Base-by-base conservation (phyloP, 2,888 invertebrate species). In the Protophormia terraenovae region DNA sequence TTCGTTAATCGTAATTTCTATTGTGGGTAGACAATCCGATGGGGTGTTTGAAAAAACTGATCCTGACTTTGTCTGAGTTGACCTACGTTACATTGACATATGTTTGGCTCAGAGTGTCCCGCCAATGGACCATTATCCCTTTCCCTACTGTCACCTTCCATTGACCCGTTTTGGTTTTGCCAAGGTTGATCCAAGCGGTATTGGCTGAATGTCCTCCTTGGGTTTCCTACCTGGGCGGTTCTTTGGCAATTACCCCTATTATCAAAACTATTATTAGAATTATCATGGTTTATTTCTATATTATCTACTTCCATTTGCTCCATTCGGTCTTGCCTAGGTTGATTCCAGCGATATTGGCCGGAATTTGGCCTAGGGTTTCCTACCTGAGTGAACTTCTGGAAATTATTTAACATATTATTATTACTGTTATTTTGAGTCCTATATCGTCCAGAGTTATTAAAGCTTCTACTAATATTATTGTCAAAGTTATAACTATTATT, bases 341-440 rank as follows among this genome's bases (percentile, higher is more conserved):
- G 75, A 58, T 66, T 73, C 47, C 29, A 41, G 19, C 75, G 67
- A 62, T 58, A 19, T 81, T 75, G 81, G 35, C 29, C 12, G 35
- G 35, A 75, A 75, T 47, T 67, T 67, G 55, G 66, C 50, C 67
- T 50, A 76, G 62, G 58, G 82, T 82, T 27, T 69, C 45, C 76
- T 76, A 29, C 24, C 69, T 76, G 62, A 12, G 22, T 22, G 64
- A 47, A 29, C 27, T 19, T 29, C n/a, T 69, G 27, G 24, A 69
- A 47, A 3, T 69, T 29, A 47, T 35, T 35, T 41, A 50, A 58
- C 29, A 50, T 72, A 22, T 41, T 58, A 58, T 60, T 38, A 32
- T 35, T 62, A 12, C 4, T 32, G 16, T 55, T 53, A 55, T 71
- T 55, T 35, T 50, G 55, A 7, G 3, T 19, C 19, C 38, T 29